Evolutionary conservation across 2,113 vertebrate species (phyloP).

Genomic region (Ondatra zibethicus): DNA sequence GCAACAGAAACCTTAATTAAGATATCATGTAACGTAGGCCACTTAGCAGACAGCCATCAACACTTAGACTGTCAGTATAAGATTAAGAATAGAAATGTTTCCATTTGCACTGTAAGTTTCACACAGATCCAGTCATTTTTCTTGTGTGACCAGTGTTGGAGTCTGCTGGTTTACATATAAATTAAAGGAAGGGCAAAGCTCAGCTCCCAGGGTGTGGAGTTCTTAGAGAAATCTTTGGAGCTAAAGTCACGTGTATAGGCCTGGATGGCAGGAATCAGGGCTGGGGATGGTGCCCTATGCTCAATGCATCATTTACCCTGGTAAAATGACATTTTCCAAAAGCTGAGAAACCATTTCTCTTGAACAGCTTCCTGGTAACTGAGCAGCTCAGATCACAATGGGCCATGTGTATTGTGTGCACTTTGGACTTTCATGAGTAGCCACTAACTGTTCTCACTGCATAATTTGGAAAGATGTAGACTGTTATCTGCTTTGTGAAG

Average conservation of each 20-base stretch:
- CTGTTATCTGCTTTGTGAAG: constrained; percentile 14
- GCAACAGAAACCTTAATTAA: too few relatives aligned
- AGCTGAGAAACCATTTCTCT: background rate
- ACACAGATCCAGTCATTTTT: background rate
- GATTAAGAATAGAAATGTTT: background rate
- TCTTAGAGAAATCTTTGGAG: constrained; percentile 43
- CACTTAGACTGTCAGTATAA: too few relatives aligned
- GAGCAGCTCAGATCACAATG: background rate
- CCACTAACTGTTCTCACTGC: background rate
- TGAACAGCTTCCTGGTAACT: background rate
- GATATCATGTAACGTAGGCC: background rate
- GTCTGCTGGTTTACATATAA: background rate
- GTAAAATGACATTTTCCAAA: constrained; percentile 50
- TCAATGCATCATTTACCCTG: background rate
- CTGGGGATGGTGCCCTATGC: background rate
- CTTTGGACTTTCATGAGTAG: background rate
- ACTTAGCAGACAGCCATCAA: background rate
- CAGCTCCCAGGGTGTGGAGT: background rate
- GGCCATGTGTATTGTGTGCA: background rate
- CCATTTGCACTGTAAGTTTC: background rate
- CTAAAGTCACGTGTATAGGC: background rate
- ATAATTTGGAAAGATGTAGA: background rate
- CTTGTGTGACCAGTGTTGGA: background rate
- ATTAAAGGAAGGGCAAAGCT: background rate
- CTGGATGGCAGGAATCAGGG: background rate